A percentile compares a stretch with the other conserved stretches of the same genome.
Conservation (phyloP, 1,140 invertebrate genomes). For the Drosophila suzukii region DNA sequence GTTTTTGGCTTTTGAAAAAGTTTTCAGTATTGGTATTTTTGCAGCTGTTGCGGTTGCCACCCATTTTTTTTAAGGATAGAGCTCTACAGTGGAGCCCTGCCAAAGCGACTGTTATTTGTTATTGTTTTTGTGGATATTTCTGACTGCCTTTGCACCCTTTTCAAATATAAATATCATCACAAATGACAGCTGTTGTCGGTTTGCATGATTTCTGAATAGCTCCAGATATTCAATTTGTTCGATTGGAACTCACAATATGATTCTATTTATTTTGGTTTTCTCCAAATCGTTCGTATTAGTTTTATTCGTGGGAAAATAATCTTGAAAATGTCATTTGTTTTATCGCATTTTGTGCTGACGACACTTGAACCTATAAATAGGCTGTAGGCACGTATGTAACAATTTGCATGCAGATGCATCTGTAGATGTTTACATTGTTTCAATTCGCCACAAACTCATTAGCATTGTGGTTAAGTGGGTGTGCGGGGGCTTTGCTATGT, state of each 20-base stretch:
- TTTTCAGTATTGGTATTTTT: constrained; percentile 49
- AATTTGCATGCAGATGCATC: constrained; percentile 1
- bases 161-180: not conserved
- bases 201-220: constrained; percentile 19
- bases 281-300: not conserved
- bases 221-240: constrained; percentile 7
- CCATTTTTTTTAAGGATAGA: constrained; percentile 2
- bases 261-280: constrained; percentile 7
- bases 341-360: constrained; percentile 22
- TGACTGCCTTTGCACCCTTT: constrained; percentile 18
- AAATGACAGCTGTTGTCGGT: constrained; percentile 28
- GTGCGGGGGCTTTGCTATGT: not conserved
- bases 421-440: constrained; percentile 48
- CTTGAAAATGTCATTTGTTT: not conserved
- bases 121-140: constrained; percentile 55
- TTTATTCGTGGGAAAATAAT: not conserved
- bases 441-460: constrained; percentile 65
- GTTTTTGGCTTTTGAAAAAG: constrained; percentile 48
- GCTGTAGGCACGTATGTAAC: not conserved
- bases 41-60: constrained; percentile 46
- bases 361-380: not conserved
- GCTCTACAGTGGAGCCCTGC: constrained; percentile 4
- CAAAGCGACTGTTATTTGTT: constrained; percentile 35
- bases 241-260: not conserved
- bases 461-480: constrained; percentile 49